Percentiles rank a stretch among this genome's conserved stretches.
phyloP scores from a whole-genome alignment of 2,113 vertebrate species.

The Microtus pennsylvanicus region DNA sequence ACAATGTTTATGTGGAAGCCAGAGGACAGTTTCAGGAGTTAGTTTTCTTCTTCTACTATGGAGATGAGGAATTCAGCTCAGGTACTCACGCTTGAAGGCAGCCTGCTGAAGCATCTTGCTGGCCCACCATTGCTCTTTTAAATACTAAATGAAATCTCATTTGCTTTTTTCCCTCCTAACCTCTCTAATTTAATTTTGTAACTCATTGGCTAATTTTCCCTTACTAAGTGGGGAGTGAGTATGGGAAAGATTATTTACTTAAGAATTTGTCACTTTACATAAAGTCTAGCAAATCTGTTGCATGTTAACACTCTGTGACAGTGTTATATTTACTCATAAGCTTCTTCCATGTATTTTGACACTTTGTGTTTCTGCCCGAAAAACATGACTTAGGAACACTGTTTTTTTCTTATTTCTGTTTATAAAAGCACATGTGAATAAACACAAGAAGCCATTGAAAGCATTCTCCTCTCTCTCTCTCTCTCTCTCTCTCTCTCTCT shows the following conservation, averaged over 20 bases:
- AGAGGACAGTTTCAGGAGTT: neutral
- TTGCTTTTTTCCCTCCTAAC: neutral
- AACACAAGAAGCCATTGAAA: neutral
- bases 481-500: too few relatives aligned
- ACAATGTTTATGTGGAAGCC: neutral
- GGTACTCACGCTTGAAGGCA: neutral
- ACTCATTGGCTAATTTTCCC: neutral
- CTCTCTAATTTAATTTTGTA: conserved; percentile 45
- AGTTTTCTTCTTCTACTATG: neutral
- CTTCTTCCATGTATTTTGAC: conserved; percentile 39
- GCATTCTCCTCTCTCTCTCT: neutral
- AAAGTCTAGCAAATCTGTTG: conserved; percentile 15
- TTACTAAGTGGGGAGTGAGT: neutral
- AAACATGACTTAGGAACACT: conserved; percentile 2
- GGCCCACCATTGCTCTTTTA: neutral
- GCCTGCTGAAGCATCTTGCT: neutral
- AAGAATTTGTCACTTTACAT: conserved; percentile 21
- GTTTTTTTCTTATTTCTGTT: conserved; percentile 32
- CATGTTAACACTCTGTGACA: neutral
- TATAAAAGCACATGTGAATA: neutral
- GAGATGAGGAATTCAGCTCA: neutral
- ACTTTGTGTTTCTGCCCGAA: conserved; percentile 38
- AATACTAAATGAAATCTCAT: conserved; percentile 40
- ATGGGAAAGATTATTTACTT: conserved; percentile 32
- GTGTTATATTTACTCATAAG: neutral